These are phyloP conservation scores for Sminthopsis crassicaudata DNA, from an alignment of 2,113 vertebrate genomes.

Conservation along the genomic window DNA sequence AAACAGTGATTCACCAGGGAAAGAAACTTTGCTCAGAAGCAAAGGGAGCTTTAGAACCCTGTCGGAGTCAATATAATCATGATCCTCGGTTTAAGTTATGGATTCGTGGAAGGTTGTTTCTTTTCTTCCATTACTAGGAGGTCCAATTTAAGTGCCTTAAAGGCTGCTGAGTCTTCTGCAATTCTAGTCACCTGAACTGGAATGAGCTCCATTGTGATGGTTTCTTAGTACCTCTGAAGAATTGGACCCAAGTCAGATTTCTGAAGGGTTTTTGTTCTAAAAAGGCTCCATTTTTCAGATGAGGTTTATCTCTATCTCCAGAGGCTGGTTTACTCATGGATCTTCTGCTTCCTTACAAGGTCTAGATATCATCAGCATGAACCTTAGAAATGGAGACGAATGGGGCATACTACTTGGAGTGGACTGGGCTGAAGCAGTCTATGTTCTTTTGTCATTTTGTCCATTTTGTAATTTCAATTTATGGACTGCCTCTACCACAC, in stretches of 20 bases:
- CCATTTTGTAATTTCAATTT: too few relatives aligned
- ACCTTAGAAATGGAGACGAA: too few relatives aligned
- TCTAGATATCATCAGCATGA: too few relatives aligned
- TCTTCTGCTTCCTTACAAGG: too few relatives aligned
- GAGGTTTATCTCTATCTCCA: too few relatives aligned
- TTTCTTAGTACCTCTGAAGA: not conserved
- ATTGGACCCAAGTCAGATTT: too few relatives aligned
- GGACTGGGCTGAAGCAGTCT: too few relatives aligned
- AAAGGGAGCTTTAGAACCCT: constrained; percentile 86
- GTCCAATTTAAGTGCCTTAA: constrained; percentile 71
- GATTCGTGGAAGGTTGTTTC: constrained; percentile 81
- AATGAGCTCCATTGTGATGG: constrained; percentile 92
- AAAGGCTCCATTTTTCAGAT: constrained; percentile 81
- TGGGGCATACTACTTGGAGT: too few relatives aligned
- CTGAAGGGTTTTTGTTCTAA: too few relatives aligned
- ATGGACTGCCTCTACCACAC: constrained; percentile 89
- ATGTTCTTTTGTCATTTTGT: too few relatives aligned
- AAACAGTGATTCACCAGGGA: not conserved
- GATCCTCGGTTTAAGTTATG: constrained; percentile 92
- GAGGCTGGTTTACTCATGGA: too few relatives aligned
- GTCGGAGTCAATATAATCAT: constrained; percentile 93
- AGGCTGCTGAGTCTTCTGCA: constrained; percentile 85
- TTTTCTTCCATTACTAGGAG: constrained; percentile 81
- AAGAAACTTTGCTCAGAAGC: not conserved
- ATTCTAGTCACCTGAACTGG: constrained; percentile 88